Evolutionary conservation across 2,888 invertebrate genomes (phyloP), one percentile per base, ranked within the genome.

Genomic region (Syrista parreyssii): DNA sequence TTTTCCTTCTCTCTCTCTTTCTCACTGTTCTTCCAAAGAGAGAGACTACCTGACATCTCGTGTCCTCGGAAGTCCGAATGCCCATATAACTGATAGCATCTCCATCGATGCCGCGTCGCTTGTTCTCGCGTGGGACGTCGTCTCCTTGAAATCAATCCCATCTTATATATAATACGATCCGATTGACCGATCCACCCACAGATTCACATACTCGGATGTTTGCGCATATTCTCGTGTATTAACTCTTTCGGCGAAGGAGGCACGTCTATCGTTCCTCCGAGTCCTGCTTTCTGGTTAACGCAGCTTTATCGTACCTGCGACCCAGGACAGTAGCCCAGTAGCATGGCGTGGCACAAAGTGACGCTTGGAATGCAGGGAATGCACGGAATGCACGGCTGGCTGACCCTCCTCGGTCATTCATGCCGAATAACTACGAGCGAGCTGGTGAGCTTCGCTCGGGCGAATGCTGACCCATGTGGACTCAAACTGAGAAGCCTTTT

Each of bases 331-430:
- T 31, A 74, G 74, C 71, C 71, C 78, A 55, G 79, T 75, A 36
- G 73, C 32, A 73, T 75, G 73, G 68, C 75, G 74, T 40, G 68
- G 79, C 79, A 79, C 79, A 82, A 82, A 79, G 79, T 80, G 84
- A 86, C 81, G 84, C 81, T 68, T 72, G 80, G 85, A 83, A 86
- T 82, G 83, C 82, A 68, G 68, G 83, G 87, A 86, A 86, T 83
- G 86, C 84, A 82, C 80, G 78, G 85, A 81, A 75, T 80, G 74
- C 78, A 71, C 78, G 80, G 76, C 81, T 68, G 78, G 75, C 75
- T 79, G 80, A 76, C 79, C 55, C 55, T 55, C 55, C 78, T 40
- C 77, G 77, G 75, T 79, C 79, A 80, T 80, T 81, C 79, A 79
- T 75, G 82, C 79, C 85, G 79, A 83, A 83, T 84, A 82, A 83